Evolutionary conservation across 2,797 vertebrate genomes (phyloP).

Genomic region (Oryzias sinensis): DNA sequence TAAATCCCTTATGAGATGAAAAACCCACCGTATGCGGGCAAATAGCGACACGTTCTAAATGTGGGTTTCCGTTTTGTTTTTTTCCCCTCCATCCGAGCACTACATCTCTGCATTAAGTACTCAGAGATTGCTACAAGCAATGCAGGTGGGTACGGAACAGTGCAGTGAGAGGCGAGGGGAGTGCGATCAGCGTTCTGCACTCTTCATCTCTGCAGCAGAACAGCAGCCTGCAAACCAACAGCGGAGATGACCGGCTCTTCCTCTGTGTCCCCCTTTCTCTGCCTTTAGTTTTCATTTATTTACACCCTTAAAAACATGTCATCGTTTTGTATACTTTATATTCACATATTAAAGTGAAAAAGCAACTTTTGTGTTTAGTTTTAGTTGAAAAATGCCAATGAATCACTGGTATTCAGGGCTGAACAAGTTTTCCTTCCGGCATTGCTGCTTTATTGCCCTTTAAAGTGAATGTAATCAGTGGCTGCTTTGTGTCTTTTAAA

Average conservation of each 20-base stretch:
- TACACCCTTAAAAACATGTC: not conserved
- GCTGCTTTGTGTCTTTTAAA: constrained; percentile 14
- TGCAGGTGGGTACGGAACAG: constrained; percentile 71
- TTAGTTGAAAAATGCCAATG: no score
- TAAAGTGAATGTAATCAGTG: constrained; percentile 34
- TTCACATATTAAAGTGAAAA: constrained; percentile 1
- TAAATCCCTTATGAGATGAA: constrained; percentile 56
- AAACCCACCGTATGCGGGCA: constrained; percentile 63
- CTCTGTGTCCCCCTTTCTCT: constrained; percentile 46
- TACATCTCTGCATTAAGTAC: constrained; percentile 73
- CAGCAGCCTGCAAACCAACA: constrained; percentile 57
- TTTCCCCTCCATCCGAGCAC: constrained; percentile 53
- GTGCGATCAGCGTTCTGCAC: constrained; percentile 71
- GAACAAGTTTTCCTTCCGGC: constrained; percentile 62
- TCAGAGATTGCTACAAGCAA: constrained; percentile 76
- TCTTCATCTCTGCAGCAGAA: constrained; percentile 78
- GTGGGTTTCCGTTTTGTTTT: constrained; percentile 36
- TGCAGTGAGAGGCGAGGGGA: constrained; percentile 59
- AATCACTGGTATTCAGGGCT: constrained; percentile 58
- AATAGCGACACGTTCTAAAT: constrained; percentile 66
- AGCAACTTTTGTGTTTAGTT: no score
- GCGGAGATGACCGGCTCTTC: constrained; percentile 61
- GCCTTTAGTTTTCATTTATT: constrained; percentile 6
- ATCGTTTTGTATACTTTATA: constrained; percentile 39
- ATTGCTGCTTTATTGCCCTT: constrained; percentile 33